phyloP scores from a whole-genome alignment of 2,113 vertebrate species.

The Electrona antarctica region DNA sequence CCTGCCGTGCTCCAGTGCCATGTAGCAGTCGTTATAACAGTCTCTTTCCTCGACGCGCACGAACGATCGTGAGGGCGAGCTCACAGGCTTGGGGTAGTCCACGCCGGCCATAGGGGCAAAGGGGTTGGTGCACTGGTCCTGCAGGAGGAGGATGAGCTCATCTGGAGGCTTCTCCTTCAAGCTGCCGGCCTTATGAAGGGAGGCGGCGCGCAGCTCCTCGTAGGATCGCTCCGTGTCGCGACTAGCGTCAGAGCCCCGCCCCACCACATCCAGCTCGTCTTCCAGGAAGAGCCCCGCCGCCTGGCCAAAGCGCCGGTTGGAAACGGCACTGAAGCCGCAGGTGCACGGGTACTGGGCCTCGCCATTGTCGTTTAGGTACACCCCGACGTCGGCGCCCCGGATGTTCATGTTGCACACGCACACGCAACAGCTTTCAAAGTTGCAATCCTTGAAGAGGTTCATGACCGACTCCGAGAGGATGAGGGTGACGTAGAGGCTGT shows the following conservation, averaged over 20 bases:
- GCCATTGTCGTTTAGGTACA: slow-evolving; percentile 95
- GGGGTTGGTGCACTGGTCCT: slow-evolving; percentile 97
- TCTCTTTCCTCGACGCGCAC: slow-evolving; percentile 94
- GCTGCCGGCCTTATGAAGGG: slow-evolving; percentile 81
- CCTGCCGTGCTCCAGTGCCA: slow-evolving; percentile 95
- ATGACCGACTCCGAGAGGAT: slow-evolving; percentile 97
- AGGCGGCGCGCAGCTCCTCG: slow-evolving; percentile 86
- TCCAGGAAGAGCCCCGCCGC: slow-evolving; percentile 95
- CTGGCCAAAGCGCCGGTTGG: slow-evolving; percentile 95
- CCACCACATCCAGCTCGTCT: slow-evolving; percentile 95
- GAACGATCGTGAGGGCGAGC: slow-evolving; percentile 70
- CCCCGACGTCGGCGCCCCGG: slow-evolving; percentile 95
- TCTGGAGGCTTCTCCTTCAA: slow-evolving; percentile 90
- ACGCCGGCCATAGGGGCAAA: slow-evolving; percentile 90
- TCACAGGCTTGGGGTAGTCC: slow-evolving; percentile 76
- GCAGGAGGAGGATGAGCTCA: slow-evolving; percentile 91
- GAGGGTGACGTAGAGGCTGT: slow-evolving; percentile 98
- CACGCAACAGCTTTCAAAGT: slow-evolving; percentile 98
- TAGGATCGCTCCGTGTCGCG: slow-evolving; percentile 94
- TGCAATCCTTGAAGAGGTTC: slow-evolving; percentile 99
- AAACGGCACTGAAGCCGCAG: slow-evolving; percentile 96
- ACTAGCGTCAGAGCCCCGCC: slow-evolving; percentile 90
- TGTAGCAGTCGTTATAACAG: slow-evolving; percentile 96
- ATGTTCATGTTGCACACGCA: slow-evolving; percentile 99
- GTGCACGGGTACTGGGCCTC: slow-evolving; percentile 94